Evolutionary conservation across 92 coral and sea anemone species (phyloP).

Genomic region (Phenganax stokvisi): DNA sequence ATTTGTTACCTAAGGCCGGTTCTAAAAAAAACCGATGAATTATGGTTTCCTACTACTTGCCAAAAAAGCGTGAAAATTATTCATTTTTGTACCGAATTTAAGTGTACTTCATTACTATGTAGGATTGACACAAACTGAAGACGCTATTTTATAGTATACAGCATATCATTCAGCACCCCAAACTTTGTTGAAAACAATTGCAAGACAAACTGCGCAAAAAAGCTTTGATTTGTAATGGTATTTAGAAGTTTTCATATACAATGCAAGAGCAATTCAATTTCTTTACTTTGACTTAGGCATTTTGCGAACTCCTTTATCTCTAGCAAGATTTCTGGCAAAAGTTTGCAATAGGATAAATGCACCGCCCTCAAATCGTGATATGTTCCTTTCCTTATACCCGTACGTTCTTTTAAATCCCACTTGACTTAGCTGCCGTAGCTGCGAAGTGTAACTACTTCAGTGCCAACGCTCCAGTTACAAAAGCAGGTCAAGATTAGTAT

Average conservation of each 20-base stretch:
- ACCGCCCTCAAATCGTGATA: background rate
- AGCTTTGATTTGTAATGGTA: background rate
- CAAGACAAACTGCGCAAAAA: background rate
- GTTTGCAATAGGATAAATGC: background rate
- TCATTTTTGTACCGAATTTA: background rate
- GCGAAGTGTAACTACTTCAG: no score
- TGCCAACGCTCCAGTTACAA: no score
- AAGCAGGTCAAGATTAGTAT: no score
- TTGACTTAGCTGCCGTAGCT: no score
- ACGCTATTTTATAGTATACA: conserved; percentile 3
- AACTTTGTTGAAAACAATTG: background rate
- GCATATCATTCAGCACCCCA: conserved; percentile 3
- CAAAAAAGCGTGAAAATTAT: background rate
- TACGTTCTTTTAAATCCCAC: no score
- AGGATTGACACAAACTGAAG: conserved; percentile 26
- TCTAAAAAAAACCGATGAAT: background rate
- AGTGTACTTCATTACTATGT: background rate
- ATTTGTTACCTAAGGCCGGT: background rate
- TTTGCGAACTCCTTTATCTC: background rate
- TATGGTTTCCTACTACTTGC: background rate
- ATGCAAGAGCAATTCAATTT: background rate
- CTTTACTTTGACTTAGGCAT: background rate
- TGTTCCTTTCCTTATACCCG: no score
- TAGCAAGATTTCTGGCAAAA: background rate
- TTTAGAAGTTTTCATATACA: background rate